These are phyloP conservation scores for Dicrostonyx torquatus DNA, from an alignment of 2,797 vertebrate genomes.

Conservation along the genomic window DNA sequence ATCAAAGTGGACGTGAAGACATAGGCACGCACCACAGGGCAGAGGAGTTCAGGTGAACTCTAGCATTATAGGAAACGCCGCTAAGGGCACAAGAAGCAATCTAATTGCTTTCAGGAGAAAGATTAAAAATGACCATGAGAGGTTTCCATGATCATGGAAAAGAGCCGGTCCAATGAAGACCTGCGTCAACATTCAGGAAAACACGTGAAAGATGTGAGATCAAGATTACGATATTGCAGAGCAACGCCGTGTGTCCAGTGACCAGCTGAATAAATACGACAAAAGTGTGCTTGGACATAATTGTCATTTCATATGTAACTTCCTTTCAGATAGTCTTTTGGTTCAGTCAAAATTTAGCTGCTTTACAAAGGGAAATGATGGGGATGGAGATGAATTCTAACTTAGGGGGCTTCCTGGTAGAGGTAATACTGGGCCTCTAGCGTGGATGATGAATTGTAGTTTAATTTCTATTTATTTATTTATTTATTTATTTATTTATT, in stretches of 20 bases:
- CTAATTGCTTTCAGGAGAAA: conserved; percentile 25
- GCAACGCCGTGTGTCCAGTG: background rate
- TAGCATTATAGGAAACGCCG: background rate
- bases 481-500: background rate
- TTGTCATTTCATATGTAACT: background rate
- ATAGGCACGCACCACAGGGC: background rate
- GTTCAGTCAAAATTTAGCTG: conserved; percentile 52
- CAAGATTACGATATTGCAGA: background rate
- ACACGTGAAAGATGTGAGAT: conserved; percentile 19
- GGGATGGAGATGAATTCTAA: conserved; percentile 22
- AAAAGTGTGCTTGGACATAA: background rate
- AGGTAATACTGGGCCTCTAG: background rate
- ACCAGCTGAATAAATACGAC: background rate
- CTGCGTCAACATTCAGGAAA: conserved; percentile 34
- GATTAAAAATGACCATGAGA: background rate
- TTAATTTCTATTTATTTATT: background rate
- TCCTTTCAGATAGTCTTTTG: conserved; percentile 32
- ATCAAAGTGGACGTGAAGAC: conserved; percentile 38
- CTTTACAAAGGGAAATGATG: background rate
- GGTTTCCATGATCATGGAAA: background rate
- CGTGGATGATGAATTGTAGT: background rate
- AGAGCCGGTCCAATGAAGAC: conserved; percentile 1
- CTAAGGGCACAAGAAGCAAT: background rate
- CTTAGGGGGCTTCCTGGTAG: background rate
- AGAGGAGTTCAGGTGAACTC: conserved; percentile 25